Conservation (phyloP, 2,797 vertebrate genomes). For the Tragelaphus oryx region DNA sequence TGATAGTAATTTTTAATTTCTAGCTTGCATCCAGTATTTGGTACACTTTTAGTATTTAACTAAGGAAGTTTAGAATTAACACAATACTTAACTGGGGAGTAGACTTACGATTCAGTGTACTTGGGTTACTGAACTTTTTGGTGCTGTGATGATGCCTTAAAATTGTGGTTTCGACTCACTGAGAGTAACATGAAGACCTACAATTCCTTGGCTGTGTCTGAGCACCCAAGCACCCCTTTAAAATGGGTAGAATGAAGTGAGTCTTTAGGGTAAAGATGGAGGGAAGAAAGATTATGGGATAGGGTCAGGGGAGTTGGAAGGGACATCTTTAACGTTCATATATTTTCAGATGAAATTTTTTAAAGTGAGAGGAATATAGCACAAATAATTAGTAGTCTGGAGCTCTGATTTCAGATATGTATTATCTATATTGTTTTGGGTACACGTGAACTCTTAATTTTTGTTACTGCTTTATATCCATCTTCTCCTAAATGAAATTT, state of each 20-base stretch:
- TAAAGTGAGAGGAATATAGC: background rate
- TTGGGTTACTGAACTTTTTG: constrained; percentile 59
- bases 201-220: constrained; percentile 84
- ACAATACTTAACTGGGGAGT: background rate
- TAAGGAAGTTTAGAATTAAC: background rate
- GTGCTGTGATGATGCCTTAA: constrained; percentile 77
- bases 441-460: background rate
- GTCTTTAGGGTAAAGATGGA: background rate
- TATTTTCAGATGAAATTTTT: constrained; percentile 7
- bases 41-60: background rate
- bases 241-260: background rate
- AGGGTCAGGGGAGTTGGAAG: background rate
- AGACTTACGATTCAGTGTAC: background rate
- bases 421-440: background rate
- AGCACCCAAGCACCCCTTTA: constrained; percentile 65
- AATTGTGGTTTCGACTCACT: constrained; percentile 78
- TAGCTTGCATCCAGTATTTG: background rate
- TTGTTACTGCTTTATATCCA: background rate
- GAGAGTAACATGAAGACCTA: constrained; percentile 77
- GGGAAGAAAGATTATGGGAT: background rate
- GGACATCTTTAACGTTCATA: background rate
- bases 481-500: constrained; percentile 46
- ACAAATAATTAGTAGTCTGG: background rate
- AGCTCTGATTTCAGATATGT: background rate
- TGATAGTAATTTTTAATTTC: background rate